phyloP scores from a whole-genome alignment of 2,797 vertebrate genomes.

The Urophycis tenuis region DNA sequence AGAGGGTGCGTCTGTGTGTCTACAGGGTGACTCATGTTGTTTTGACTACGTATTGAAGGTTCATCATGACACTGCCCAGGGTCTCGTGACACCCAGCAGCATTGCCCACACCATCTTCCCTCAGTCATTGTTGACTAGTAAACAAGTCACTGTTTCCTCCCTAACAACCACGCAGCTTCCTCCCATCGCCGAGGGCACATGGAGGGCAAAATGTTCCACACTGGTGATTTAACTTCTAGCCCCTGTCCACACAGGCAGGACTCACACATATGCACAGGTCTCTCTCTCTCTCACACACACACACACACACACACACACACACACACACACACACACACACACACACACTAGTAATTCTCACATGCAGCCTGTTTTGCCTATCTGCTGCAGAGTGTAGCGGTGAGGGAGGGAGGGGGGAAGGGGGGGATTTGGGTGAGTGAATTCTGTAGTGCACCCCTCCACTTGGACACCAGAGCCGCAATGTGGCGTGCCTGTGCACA shows the following conservation, averaged over 20 bases:
- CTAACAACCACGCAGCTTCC: background rate
- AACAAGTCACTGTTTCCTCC: background rate
- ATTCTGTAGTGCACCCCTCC: constrained; percentile 51
- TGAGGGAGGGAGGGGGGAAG: constrained; percentile 17
- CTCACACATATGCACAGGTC: too few species aligned
- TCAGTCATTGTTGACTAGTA: background rate
- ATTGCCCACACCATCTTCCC: background rate
- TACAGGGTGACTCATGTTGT: background rate
- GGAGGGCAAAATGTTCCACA: background rate
- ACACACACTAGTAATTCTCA: background rate
- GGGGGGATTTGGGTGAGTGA: constrained; percentile 39
- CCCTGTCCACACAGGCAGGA: too few species aligned
- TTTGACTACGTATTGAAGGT: background rate
- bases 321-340: too few species aligned
- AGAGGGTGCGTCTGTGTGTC: background rate
- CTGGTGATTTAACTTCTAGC: background rate
- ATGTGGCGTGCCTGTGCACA: constrained; percentile 76
- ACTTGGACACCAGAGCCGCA: constrained; percentile 67
- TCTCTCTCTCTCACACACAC: too few species aligned
- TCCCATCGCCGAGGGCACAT: background rate
- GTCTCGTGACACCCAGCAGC: background rate
- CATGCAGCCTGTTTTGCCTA: constrained; percentile 21
- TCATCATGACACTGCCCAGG: background rate
- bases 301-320: too few species aligned
- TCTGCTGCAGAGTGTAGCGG: constrained; percentile 5